Percentiles rank a stretch among this genome's conserved stretches.
Evolutionary conservation across 1,140 invertebrate genomes (phyloP).

Genomic region (Sarcophaga bullata): DNA sequence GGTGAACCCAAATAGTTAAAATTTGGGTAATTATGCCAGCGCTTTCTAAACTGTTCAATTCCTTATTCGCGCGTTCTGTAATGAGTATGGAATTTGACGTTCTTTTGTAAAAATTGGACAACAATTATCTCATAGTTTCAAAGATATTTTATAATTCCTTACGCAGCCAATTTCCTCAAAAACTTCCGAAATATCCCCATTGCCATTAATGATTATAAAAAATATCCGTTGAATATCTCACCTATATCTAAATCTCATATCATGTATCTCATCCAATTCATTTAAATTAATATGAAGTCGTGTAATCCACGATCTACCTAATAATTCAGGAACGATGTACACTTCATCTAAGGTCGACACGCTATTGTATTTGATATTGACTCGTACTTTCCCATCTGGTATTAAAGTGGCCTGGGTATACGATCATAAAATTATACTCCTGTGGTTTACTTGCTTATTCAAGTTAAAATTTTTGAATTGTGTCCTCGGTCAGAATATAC

Average conservation of each 20-base stretch:
- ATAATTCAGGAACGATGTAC: neutral
- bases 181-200: neutral
- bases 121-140: neutral
- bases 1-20: slow-evolving; percentile 62
- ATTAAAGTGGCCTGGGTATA: slow-evolving; percentile 7
- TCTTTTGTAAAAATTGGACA: neutral
- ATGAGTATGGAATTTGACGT: neutral
- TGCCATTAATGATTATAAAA: neutral
- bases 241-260: neutral
- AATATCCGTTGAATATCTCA: neutral
- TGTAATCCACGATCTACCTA: no score
- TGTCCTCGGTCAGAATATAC: slow-evolving; percentile 10
- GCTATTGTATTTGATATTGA: neutral
- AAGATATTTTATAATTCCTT: neutral
- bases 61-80: neutral
- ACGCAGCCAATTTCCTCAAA: neutral
- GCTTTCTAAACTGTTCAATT: neutral
- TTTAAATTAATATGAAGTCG: neutral
- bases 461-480: neutral
- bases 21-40: slow-evolving; percentile 47
- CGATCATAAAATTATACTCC: slow-evolving; percentile 19
- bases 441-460: neutral
- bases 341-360: neutral
- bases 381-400: neutral
- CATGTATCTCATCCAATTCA: no score